Evolutionary conservation across 2,888 invertebrate species (phyloP).

Genomic region (Torymus auratus): DNA sequence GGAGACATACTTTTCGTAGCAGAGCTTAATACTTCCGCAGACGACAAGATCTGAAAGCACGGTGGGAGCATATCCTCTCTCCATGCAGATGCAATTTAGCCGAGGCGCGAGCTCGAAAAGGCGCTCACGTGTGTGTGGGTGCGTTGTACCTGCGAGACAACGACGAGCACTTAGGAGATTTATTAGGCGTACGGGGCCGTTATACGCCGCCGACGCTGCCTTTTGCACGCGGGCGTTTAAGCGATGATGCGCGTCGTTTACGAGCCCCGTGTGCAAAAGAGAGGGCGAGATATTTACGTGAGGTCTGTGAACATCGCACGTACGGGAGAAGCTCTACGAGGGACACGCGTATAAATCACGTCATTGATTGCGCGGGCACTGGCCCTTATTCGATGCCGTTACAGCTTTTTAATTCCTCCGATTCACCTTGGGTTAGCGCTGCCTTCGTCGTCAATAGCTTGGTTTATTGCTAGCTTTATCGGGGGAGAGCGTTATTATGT

Average conservation of each 20-base stretch:
- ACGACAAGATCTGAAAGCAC: no score
- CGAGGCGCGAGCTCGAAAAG: no score
- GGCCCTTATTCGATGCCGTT: neutral
- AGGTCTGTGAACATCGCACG: no score
- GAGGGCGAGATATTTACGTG: neutral
- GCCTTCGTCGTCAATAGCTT: neutral
- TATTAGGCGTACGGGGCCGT: conserved; percentile 36
- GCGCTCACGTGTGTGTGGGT: no score
- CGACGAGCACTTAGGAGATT: conserved; percentile 41
- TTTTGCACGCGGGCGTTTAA: conserved; percentile 2
- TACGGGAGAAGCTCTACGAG: neutral
- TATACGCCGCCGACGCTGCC: neutral
- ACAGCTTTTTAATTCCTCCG: neutral
- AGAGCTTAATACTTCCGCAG: no score
- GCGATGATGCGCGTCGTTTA: conserved; percentile 43
- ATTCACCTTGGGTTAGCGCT: neutral
- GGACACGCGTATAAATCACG: conserved; percentile 36
- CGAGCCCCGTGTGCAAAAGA: conserved; percentile 16
- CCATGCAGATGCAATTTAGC: no score
- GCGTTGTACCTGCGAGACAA: neutral
- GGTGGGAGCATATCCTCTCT: no score
- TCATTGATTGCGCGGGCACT: conserved; percentile 29
- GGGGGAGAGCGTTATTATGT: no score
- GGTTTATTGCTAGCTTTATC: no score
- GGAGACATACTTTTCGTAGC: no score